Evolutionary conservation across 2,888 invertebrate species (phyloP), one percentile per base, ranked within the genome.

Genomic region (Dendrolimus pini): DNA sequence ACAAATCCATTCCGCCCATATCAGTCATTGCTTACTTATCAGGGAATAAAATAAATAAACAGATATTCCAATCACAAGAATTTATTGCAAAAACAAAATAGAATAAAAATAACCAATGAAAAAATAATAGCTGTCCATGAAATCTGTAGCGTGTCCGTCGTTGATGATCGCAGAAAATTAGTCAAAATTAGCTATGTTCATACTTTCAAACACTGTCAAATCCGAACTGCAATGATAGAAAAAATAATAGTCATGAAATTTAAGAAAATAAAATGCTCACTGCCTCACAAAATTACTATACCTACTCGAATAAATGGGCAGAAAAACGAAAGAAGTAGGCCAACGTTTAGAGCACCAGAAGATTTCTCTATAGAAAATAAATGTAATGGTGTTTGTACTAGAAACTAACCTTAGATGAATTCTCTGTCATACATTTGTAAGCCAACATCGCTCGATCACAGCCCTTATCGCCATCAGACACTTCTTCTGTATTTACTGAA

Each of bases 381-480:
- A 30, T 30, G 30, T 30, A 30, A 6, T 30, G 30, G 3, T 6
- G 6, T 30, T 30, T 30, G 30, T 30, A 30, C 6, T 30, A 30
- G 30, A 30, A 30, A 41, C 9, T 62, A 77, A 89, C 88, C 83
- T 86, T 72, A 1, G 81, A 67, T 58, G 85, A 85, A 59, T 89
- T 87, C 41, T 83, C 82, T 0, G 59, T 55, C 85, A 89, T 87
- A 59, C 89, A 89, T 59, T 80, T 82, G 62, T 71, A 77, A 0
- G 84, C 78, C n/a, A 78, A 56, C 47, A 80, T 62, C 0, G 89
- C 83, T 0, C 89, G 78, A 1, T 89, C 87, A 18, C 89, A 89
- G 1, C 89, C 89, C n/a, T 85, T 83, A 0, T 70, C 80, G 0
- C 85, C 89, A 56, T 89, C 89, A 42, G 68, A 69, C 0, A 90